Percentiles rank a stretch among this genome's conserved stretches.
phyloP scores from a whole-genome alignment of 2,113 vertebrate species.

The Cervus canadensis region DNA sequence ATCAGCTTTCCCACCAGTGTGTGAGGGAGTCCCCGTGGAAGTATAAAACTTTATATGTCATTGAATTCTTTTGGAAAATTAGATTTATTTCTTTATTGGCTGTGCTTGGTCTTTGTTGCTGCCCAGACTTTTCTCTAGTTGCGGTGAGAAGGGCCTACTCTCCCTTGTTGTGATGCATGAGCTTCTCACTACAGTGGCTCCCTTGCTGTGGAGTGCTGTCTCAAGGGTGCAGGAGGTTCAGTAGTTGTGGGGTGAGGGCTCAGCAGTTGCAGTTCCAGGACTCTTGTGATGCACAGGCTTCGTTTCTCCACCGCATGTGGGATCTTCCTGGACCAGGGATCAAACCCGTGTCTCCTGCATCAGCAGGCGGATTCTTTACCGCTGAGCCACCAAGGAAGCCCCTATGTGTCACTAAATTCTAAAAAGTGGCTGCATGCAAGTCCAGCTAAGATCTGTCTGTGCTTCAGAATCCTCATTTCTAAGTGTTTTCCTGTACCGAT shows the following conservation, averaged over 20 bases:
- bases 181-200: fast-evolving
- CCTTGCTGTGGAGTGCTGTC: background rate
- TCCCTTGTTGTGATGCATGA: background rate
- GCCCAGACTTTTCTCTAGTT: background rate
- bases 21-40: background rate
- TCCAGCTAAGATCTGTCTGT: background rate
- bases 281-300: background rate
- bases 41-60: background rate
- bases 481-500: background rate
- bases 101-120: background rate
- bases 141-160: background rate
- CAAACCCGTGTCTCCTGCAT: background rate
- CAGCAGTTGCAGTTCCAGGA: background rate
- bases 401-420: background rate
- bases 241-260: background rate
- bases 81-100: background rate
- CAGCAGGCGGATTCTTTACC: background rate
- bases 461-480: background rate
- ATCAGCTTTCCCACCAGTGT: background rate
- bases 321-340: background rate
- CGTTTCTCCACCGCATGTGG: background rate
- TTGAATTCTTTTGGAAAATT: background rate
- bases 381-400: background rate
- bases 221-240: background rate
- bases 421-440: background rate